A percentile compares a stretch with the other conserved stretches of the same genome.
phyloP scores from a whole-genome alignment of 1,140 invertebrate genomes.

The Camponotus vicinus region DNA sequence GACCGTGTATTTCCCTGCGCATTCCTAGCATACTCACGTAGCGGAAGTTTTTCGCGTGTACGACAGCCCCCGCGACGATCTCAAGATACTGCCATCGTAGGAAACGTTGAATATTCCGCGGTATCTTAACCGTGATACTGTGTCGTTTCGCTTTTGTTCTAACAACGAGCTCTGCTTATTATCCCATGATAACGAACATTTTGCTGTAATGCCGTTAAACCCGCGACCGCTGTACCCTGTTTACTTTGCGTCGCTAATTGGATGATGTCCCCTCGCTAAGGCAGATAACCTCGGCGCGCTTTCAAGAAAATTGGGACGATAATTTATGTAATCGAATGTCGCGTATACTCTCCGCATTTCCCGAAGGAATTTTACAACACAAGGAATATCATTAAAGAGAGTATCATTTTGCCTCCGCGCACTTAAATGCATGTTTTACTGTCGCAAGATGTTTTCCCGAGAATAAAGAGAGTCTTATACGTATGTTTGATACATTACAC shows the following conservation, averaged over 20 bases:
- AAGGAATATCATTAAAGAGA: background rate
- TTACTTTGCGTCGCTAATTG: constrained; percentile 34
- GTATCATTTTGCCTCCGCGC: background rate
- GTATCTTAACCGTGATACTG: constrained; percentile 18
- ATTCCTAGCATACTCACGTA: constrained; percentile 10
- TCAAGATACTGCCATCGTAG: constrained; percentile 1
- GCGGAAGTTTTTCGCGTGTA: background rate
- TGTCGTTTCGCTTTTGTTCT: constrained; percentile 11
- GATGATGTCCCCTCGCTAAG: constrained; percentile 36
- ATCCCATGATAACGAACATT: background rate
- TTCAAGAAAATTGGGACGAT: constrained; percentile 33
- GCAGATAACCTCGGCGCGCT: constrained; percentile 18
- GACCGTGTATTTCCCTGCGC: constrained; percentile 30
- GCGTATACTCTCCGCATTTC: background rate
- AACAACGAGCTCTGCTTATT: constrained; percentile 15
- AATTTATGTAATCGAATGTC: constrained; percentile 15
- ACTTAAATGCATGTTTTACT: background rate
- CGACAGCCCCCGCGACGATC: constrained; percentile 1
- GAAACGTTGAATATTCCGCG: constrained; percentile 56
- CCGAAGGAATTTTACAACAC: background rate
- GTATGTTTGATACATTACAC: constrained; percentile 46
- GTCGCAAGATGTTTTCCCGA: background rate
- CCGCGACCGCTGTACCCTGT: background rate
- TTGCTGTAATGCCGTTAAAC: constrained; percentile 42
- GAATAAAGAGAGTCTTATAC: constrained; percentile 7